These are phyloP conservation scores for Epinotia brunnichana DNA, from an alignment of 2,888 invertebrate genomes.

Conservation along the genomic window DNA sequence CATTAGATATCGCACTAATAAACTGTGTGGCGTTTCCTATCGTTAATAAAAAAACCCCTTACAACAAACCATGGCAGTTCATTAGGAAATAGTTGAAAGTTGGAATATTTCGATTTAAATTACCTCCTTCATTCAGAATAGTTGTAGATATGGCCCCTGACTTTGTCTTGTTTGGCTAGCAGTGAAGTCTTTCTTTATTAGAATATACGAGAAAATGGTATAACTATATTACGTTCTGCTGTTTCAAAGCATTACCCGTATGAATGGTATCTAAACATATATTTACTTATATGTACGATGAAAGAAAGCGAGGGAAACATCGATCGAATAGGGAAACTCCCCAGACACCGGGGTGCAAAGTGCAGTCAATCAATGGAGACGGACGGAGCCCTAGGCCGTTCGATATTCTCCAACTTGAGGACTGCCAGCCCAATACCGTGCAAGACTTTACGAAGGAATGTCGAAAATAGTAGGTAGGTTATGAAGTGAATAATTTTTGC, in stretches of 20 bases:
- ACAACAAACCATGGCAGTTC: too few species aligned
- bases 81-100: too few species aligned
- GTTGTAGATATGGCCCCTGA: neutral
- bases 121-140: too few species aligned
- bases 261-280: neutral
- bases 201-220: too few species aligned
- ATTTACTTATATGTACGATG: neutral
- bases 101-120: too few species aligned
- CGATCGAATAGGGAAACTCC: conserved; percentile 64
- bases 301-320: conserved; percentile 63
- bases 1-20: too few species aligned
- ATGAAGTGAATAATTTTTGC: too few species aligned
- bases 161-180: neutral
- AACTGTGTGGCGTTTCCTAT: too few species aligned
- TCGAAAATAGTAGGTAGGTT: too few species aligned
- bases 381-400: conserved; percentile 41
- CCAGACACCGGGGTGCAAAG: conserved; percentile 53
- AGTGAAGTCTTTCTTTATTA: neutral
- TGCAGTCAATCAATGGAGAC: conserved; percentile 63
- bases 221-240: too few species aligned
- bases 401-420: conserved; percentile 50
- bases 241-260: neutral
- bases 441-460: conserved; percentile 1
- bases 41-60: too few species aligned
- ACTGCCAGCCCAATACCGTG: conserved; percentile 43